Evolutionary conservation across 1,140 invertebrate genomes (phyloP).

Genomic region (Wasmannia auropunctata): DNA sequence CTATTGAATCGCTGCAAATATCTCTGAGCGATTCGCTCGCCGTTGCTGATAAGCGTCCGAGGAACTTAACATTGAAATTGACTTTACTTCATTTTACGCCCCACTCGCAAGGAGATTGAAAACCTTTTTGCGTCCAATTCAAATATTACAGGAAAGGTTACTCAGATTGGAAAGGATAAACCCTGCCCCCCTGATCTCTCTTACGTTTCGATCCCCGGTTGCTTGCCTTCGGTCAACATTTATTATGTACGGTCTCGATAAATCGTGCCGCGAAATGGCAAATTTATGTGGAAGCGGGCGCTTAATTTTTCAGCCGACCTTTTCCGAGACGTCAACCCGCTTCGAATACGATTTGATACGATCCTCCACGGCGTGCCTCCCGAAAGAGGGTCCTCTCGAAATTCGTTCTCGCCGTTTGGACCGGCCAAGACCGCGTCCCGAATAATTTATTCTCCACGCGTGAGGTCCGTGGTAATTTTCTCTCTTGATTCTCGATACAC

Average conservation of each 20-base stretch:
- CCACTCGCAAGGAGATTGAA: background rate
- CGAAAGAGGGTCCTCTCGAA: constrained; percentile 39
- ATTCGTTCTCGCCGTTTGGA: constrained; percentile 19
- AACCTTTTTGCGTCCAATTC: background rate
- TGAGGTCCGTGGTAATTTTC: constrained; percentile 42
- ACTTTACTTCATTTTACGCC: background rate
- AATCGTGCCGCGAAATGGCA: constrained; percentile 76
- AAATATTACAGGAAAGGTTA: background rate
- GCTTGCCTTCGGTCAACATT: constrained; percentile 74
- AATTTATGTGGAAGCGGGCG: constrained; percentile 77
- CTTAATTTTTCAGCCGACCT: constrained; percentile 75
- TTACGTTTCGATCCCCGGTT: constrained; percentile 28
- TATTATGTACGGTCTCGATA: constrained; percentile 79
- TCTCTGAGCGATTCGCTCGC: constrained; percentile 39
- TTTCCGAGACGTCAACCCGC: constrained; percentile 61
- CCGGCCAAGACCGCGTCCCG: constrained; percentile 5
- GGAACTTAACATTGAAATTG: constrained; percentile 7
- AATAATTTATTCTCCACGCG: constrained; percentile 46
- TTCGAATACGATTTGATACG: constrained; percentile 51
- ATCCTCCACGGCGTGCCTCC: constrained; percentile 11
- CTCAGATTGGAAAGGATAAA: background rate
- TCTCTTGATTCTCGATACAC: constrained; percentile 15
- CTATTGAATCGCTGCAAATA: constrained; percentile 41
- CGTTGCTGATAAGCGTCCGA: constrained; percentile 20
- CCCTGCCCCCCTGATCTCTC: constrained; percentile 31